These are phyloP conservation scores for Prionace glauca DNA, from an alignment of 2,797 vertebrate species.

Conservation along the genomic window DNA sequence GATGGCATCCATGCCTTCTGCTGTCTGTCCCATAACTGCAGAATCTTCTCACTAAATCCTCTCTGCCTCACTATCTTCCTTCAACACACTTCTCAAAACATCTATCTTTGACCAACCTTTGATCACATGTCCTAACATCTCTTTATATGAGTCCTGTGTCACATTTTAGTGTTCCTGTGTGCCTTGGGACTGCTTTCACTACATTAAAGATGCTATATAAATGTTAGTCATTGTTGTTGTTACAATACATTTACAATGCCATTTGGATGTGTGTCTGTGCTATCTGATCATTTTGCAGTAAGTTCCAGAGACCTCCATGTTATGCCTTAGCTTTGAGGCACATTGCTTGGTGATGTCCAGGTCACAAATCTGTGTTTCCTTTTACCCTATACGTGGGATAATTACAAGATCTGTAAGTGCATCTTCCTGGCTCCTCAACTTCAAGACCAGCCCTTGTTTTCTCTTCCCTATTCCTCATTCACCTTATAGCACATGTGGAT, in stretches of 20 bases:
- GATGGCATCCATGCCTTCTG: neutral
- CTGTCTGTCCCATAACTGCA: neutral
- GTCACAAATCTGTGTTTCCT: neutral
- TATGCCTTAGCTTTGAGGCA: neutral
- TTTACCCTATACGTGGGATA: neutral
- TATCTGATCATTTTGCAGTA: neutral
- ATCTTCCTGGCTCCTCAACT: neutral
- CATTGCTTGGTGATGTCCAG: neutral
- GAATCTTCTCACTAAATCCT: neutral
- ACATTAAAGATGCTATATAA: neutral
- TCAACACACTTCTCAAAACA: neutral
- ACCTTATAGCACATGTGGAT: neutral
- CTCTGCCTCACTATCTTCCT: neutral
- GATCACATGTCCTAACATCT: neutral
- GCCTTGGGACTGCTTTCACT: neutral
- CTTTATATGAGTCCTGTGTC: neutral
- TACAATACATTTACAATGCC: neutral
- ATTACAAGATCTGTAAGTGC: neutral
- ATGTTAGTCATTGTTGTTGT: neutral
- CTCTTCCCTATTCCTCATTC: neutral
- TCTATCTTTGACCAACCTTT: neutral
- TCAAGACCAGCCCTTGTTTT: neutral
- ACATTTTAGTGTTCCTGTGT: neutral
- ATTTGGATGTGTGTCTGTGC: neutral
- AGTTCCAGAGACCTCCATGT: neutral